Percentiles rank a stretch among this genome's conserved stretches.
Conservation (phyloP, 2,113 vertebrate species). For the Mormyrus lacerda region DNA sequence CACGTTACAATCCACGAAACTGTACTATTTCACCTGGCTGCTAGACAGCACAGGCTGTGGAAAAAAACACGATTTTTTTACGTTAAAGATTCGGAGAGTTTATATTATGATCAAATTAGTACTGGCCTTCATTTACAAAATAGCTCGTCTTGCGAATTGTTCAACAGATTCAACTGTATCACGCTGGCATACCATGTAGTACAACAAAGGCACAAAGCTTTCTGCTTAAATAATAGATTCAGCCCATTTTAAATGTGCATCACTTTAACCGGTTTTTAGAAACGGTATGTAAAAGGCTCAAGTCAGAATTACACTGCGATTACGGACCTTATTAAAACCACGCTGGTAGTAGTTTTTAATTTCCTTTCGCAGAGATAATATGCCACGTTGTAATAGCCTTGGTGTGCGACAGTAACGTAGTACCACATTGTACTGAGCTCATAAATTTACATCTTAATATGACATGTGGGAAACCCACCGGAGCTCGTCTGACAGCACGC, state of each 20-base stretch:
- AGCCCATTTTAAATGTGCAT: background rate
- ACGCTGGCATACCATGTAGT: background rate
- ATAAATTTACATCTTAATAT: background rate
- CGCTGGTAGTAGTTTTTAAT: background rate
- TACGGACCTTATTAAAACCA: background rate
- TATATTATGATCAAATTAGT: background rate
- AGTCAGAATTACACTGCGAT: background rate
- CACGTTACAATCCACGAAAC: background rate
- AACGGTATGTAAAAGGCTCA: background rate
- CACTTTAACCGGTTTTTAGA: background rate
- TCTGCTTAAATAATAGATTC: background rate
- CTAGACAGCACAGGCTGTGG: background rate
- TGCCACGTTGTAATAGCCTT: background rate
- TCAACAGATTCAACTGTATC: background rate
- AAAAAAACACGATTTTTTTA: background rate
- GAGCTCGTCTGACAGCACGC: background rate
- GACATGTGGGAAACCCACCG: background rate
- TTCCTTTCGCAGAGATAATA: background rate
- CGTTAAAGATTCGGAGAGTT: background rate
- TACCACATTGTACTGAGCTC: background rate
- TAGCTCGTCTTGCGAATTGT: background rate
- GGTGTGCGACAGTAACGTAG: background rate
- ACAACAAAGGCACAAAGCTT: background rate
- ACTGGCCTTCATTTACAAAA: background rate
- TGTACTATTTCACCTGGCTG: background rate